phyloP scores from a whole-genome alignment of 2,797 vertebrate species.

The Cichlasoma orientale region DNA sequence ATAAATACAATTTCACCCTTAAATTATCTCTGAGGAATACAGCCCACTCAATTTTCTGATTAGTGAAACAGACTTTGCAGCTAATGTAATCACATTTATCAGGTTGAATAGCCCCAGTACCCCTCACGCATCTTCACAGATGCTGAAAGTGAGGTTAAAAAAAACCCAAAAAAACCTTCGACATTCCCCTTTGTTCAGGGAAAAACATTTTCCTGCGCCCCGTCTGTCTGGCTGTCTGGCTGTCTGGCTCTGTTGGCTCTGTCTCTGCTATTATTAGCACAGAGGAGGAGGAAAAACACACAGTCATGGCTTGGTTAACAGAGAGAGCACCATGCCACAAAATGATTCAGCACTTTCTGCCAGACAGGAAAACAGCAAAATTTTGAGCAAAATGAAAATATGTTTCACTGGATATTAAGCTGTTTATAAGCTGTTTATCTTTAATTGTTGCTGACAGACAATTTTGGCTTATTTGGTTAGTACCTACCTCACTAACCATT shows the following conservation, averaged over 20 bases:
- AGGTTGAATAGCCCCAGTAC: slow-evolving; percentile 10
- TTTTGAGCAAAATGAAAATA: not conserved
- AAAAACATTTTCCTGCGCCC: slow-evolving; percentile 11
- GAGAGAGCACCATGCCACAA: slow-evolving; percentile 41
- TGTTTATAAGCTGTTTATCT: not conserved
- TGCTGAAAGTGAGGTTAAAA: slow-evolving; percentile 14
- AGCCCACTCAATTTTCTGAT: slow-evolving; percentile 9
- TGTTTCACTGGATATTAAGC: not conserved
- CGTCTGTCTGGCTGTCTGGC: slow-evolving; percentile 34
- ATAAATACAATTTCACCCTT: slow-evolving; percentile 1
- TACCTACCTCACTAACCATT: not conserved
- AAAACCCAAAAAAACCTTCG: not conserved
- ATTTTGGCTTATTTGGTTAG: not conserved
- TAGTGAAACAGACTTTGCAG: not conserved
- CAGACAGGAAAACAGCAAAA: slow-evolving; percentile 10
- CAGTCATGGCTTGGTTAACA: slow-evolving; percentile 30
- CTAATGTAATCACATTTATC: slow-evolving; percentile 29
- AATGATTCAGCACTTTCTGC: slow-evolving; percentile 67
- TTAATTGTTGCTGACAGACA: not conserved
- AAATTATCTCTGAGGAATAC: not conserved
- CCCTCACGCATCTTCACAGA: slow-evolving; percentile 8
- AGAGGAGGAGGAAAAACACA: not conserved
- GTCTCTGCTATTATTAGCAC: slow-evolving; percentile 75
- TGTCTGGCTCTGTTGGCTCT: slow-evolving; percentile 24
- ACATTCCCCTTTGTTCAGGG: slow-evolving; percentile 37